Evolutionary conservation across 1,140 invertebrate species (phyloP), one percentile per base, ranked within the genome.

Genomic region (Hylaeus volcanicus): DNA sequence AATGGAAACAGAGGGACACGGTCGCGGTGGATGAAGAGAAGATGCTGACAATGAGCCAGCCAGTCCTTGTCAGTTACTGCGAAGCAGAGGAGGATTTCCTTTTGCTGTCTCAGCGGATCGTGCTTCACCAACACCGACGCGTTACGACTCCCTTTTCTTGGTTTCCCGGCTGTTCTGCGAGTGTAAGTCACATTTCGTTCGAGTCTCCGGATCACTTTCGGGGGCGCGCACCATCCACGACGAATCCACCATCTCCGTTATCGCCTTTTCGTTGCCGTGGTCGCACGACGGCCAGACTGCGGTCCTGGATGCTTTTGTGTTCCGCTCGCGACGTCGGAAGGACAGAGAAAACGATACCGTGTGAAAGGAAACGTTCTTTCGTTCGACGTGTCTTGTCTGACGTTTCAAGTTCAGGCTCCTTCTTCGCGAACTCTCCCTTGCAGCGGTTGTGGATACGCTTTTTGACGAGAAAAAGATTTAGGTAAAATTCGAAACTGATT

Each of bases 101-200:
- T 48, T 43, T 58, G 84, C 84, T 65, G 81, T 9, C 75, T 86
- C 85, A 87, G 85, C 85, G 56, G 61, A 86, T 86, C 81, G 69
- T 86, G 71, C 75, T 66, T 61, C 58, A 72, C 74, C 56, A 41
- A 60, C 66, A 68, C 63, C 74, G 69, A 69, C 66, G 78, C 74
- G 73, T 79, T 69, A 61, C 84, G 81, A 81, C 78, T 53, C 63
- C 60, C 70, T 61, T 74, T 72, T 37, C 68, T 53, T 41, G 53
- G 73, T 45, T 69, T 11, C 37, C 43, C n/a, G 26, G 56, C 15
- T 72, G 58, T 65, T 51, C 61, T 14, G 14, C 61, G 72, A 65
- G 43, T 69, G 73, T 84, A 69, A 82, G 79, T 85, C 70, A 71
- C 69, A 39, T 26, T 58, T 45, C n/a, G 37, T n/a, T 37, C 73